Base-by-base conservation (phyloP, 1,140 invertebrate species). In the Dolichoris vasculosae region DNA sequence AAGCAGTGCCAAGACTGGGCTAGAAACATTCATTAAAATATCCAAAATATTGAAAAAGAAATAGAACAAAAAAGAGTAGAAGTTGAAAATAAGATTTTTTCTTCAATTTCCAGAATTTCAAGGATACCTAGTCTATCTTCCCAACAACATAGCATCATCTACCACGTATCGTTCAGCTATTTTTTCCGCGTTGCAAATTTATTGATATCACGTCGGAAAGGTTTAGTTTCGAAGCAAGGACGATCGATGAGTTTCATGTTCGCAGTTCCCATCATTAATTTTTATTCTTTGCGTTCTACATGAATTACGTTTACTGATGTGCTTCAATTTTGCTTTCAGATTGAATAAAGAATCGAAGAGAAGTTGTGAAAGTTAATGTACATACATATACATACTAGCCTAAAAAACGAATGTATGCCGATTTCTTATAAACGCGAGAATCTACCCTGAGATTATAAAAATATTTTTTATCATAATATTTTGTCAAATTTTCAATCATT, bases 121-220 rank as follows among this genome's bases (percentile, higher is more conserved):
- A 84, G 86, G 86, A 43, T 13, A 20, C 20, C 23, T 76, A 9
- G n/a, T 32, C 23, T 78, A 78, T 79, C 86, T 59, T 81, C 86
- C 85, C 86, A 89, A 88, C 90, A 91, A 6, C 32, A 38, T 15
- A 69, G 32, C 83, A 88, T 88, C 91, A 91, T 92, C 90, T 90
- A 90, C 90, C 91, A 91, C 92, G 91, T 91, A 92, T 92, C 92
- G 90, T 87, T 88, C 89, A 88, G 88, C 88, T 90, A 90, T 92
- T 89, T 92, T 93, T 92, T 92, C 91, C 91, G 89, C 89, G 89
- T 87, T 6, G 88, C 88, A 90, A 93, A 93, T 93, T 93, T 93
- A 93, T 93, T 92, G 90, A 89, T 87, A 85, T 86, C 89, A 88
- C 89, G 89, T 88, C 88, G 86, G 80, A 86, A 84, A 88, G 86